phyloP scores from a whole-genome alignment of 1,140 invertebrate species.

The Vanessa tameamea region DNA sequence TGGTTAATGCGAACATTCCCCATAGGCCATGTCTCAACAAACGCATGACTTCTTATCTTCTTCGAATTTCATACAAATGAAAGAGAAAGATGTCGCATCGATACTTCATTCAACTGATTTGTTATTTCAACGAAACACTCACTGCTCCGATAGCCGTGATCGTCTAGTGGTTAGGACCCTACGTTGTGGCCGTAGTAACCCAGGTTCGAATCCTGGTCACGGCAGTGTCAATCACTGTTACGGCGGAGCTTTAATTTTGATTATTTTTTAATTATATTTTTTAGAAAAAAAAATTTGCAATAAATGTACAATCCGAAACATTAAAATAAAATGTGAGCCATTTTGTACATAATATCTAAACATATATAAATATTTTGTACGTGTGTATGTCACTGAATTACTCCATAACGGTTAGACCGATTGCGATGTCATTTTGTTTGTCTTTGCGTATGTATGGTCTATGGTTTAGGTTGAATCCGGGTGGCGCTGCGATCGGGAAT shows the following conservation, averaged over 20 bases:
- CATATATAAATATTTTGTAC: no score
- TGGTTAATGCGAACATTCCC: no score
- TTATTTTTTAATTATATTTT: not conserved
- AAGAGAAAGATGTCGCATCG: not conserved
- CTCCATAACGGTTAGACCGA: no score
- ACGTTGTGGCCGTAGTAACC: constrained; percentile 50
- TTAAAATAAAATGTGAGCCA: no score
- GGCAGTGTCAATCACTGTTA: constrained; percentile 39
- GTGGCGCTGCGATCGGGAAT: no score
- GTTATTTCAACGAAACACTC: not conserved
- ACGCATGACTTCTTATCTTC: not conserved
- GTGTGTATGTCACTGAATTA: no score
- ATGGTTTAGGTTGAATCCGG: no score
- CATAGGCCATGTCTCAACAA: not conserved
- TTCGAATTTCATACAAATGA: not conserved
- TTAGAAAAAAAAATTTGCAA: no score
- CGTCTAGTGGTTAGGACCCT: constrained; percentile 50
- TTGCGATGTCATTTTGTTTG: no score
- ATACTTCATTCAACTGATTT: not conserved
- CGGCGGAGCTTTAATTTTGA: not conserved
- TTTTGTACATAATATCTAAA: no score
- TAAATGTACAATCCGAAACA: no score
- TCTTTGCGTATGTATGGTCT: no score
- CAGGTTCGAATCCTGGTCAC: constrained; percentile 52
- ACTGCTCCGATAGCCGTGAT: constrained; percentile 44